These are phyloP conservation scores for Liparis tanakae DNA, from an alignment of 2,797 vertebrate species.

Conservation along the genomic window DNA sequence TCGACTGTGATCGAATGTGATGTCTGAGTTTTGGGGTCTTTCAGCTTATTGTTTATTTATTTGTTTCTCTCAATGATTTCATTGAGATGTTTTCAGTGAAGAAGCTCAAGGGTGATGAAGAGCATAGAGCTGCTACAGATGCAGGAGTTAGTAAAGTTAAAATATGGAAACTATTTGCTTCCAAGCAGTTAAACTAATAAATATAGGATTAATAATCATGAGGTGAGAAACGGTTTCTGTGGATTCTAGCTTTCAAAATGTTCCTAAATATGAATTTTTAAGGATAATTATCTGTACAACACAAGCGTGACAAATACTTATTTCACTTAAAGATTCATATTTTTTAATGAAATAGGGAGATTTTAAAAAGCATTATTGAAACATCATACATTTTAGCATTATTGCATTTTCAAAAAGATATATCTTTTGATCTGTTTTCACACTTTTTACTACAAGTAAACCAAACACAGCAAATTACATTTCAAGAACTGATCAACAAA, in stretches of 20 bases:
- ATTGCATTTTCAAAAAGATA: no score
- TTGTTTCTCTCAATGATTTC: neutral
- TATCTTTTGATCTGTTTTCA: neutral
- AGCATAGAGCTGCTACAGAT: neutral
- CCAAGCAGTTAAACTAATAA: neutral
- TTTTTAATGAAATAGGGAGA: neutral
- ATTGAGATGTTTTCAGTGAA: no score
- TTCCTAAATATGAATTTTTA: neutral
- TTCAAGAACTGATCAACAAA: neutral
- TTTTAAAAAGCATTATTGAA: neutral
- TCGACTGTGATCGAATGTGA: neutral
- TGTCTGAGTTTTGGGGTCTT: neutral
- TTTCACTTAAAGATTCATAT: neutral
- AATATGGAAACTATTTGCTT: neutral
- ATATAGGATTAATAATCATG: neutral
- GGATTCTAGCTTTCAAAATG: neutral
- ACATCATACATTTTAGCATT: no score
- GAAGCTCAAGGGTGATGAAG: no score
- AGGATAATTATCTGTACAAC: neutral
- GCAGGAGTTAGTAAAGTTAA: neutral
- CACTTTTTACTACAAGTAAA: neutral
- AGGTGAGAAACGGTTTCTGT: neutral
- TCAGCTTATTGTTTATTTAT: neutral
- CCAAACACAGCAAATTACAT: no score
- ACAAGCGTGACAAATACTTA: neutral